Percentiles rank a stretch among this genome's conserved stretches.
phyloP scores from a whole-genome alignment of 2,113 vertebrate species.

The Rutilus rutilus region DNA sequence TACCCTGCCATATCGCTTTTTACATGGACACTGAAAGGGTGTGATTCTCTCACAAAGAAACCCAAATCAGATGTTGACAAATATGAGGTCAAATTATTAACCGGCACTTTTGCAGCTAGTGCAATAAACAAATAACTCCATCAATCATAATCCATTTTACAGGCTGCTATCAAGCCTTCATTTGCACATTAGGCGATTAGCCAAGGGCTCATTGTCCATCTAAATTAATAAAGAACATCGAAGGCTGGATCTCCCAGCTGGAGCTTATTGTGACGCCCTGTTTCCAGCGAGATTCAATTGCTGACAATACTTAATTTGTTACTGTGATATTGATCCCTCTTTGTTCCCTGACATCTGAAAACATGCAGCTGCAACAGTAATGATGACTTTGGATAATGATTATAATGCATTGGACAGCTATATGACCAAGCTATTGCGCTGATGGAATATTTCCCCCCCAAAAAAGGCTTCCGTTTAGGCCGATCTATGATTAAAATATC shows the following conservation, averaged over 20 bases:
- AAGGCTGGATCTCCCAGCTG: slow-evolving; percentile 47
- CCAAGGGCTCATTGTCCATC: slow-evolving; percentile 48
- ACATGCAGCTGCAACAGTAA: slow-evolving; percentile 61
- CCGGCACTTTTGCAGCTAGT: slow-evolving; percentile 4
- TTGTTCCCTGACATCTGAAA: slow-evolving; percentile 61
- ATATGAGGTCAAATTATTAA: slow-evolving; percentile 19
- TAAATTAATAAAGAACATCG: slow-evolving; percentile 48
- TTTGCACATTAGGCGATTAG: slow-evolving; percentile 58
- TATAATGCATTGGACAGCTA: slow-evolving; percentile 27
- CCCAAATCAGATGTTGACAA: slow-evolving; percentile 40
- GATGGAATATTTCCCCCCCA: neutral
- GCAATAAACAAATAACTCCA: slow-evolving; percentile 30
- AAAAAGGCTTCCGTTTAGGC: neutral
- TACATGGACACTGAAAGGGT: neutral
- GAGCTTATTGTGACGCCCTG: slow-evolving; percentile 48
- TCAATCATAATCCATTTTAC: slow-evolving; percentile 46
- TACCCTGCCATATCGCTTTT: neutral
- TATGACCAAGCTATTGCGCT: slow-evolving; percentile 36
- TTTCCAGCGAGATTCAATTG: slow-evolving; percentile 56
- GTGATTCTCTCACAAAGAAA: slow-evolving; percentile 33
- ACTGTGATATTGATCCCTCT: slow-evolving; percentile 64
- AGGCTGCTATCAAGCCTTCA: slow-evolving; percentile 45
- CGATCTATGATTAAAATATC: neutral
- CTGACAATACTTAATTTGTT: slow-evolving; percentile 64
- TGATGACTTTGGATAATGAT: slow-evolving; percentile 58